Conservation (phyloP, 2,888 invertebrate species). For the Conomelus anceps region DNA sequence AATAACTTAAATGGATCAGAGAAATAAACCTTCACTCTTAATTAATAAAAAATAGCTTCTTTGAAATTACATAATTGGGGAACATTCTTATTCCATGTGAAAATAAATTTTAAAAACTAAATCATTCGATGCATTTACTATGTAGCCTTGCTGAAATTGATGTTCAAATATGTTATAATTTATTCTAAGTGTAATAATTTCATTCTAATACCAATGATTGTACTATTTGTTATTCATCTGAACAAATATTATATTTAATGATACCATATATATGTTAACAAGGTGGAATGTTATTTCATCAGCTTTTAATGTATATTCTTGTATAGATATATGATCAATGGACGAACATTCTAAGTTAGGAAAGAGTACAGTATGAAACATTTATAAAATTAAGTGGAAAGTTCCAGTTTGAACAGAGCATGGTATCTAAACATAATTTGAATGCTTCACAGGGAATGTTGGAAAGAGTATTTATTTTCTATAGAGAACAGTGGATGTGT, state of each 20-base stretch:
- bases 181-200: neutral
- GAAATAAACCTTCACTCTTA: neutral
- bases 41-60: neutral
- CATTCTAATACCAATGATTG: neutral
- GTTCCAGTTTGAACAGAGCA: neutral
- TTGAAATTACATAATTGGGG: neutral
- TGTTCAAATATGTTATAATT: neutral
- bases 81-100: neutral
- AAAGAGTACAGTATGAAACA: neutral
- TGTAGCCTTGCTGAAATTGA: neutral
- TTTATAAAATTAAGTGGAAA: neutral
- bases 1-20: no score
- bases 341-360: neutral
- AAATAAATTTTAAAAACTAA: neutral
- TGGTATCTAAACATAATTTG: neutral
- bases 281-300: neutral
- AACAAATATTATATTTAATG: neutral
- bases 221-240: neutral
- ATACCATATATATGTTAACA: neutral
- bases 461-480: neutral
- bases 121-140: neutral
- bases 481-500: neutral
- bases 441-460: no score
- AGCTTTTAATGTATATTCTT: neutral
- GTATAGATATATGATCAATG: neutral